phyloP scores from a whole-genome alignment of 2,113 vertebrate species.

The Oncorhynchus nerka region DNA sequence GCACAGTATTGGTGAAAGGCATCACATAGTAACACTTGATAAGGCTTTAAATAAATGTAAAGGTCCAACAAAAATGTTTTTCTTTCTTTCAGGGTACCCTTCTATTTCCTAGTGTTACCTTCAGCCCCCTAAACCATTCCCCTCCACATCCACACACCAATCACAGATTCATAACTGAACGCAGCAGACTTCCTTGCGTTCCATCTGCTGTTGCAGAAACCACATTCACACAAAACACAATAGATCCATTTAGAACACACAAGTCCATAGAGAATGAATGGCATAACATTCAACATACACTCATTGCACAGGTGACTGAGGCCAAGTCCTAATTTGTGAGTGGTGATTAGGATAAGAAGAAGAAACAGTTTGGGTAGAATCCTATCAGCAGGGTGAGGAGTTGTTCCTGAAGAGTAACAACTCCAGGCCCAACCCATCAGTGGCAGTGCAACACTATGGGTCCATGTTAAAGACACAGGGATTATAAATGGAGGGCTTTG shows the following conservation, averaged over 20 bases:
- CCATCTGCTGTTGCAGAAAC: background rate
- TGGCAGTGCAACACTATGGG: too few relatives aligned
- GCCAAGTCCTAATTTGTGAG: background rate
- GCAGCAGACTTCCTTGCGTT: background rate
- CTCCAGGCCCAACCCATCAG: too few relatives aligned
- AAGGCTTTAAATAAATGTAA: constrained; percentile 37
- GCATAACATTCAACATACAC: background rate
- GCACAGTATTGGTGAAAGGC: constrained; percentile 12
- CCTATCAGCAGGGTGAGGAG: too few relatives aligned
- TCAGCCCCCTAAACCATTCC: background rate
- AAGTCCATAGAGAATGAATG: background rate
- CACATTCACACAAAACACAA: background rate
- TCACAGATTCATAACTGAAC: background rate
- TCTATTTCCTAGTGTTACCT: too few relatives aligned
- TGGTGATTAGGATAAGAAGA: constrained; percentile 8
- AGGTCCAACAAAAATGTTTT: background rate
- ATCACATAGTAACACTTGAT: constrained; percentile 19
- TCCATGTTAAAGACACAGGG: too few relatives aligned
- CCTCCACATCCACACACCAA: background rate
- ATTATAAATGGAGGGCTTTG: background rate
- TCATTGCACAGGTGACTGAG: background rate
- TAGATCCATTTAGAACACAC: background rate
- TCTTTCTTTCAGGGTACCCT: background rate
- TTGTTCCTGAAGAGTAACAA: too few relatives aligned
- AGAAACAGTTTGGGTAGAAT: background rate